Evolutionary conservation across 2,888 invertebrate species (phyloP).

Genomic region (Sminthurides aquaticus): DNA sequence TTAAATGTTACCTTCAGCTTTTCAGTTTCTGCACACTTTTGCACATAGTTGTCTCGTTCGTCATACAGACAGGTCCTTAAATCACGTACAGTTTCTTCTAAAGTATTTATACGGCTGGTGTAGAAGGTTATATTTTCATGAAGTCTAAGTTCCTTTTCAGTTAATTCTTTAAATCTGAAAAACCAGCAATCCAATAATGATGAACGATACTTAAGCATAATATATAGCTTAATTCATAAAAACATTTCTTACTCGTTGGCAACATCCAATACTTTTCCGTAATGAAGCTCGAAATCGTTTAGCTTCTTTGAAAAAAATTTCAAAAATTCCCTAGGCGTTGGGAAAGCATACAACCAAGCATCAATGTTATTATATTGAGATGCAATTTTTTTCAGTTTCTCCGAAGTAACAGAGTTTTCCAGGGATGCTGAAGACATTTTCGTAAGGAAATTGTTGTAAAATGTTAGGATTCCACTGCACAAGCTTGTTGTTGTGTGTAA

Average conservation of each 20-base stretch:
- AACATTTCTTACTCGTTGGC: conserved; percentile 10
- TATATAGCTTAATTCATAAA: neutral
- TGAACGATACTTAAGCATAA: no score
- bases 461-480: neutral
- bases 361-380: conserved; percentile 20
- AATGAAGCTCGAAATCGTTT: neutral
- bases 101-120: neutral
- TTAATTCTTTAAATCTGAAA: conserved; percentile 4
- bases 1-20: conserved; percentile 32
- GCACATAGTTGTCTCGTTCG: conserved; percentile 35
- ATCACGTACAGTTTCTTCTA: conserved; percentile 16
- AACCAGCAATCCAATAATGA: no score
- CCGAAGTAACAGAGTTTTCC: conserved; percentile 11
- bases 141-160: neutral
- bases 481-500: neutral
- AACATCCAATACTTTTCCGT: conserved; percentile 8
- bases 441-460: no score
- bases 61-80: conserved; percentile 22
- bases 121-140: conserved; percentile 2
- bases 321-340: conserved; percentile 33
- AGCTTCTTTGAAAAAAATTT: conserved; percentile 30
- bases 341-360: conserved; percentile 34
- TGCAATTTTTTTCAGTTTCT: conserved; percentile 14
- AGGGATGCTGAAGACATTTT: neutral
- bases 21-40: conserved; percentile 30